These are phyloP conservation scores for Argyra leucocephala DNA, from an alignment of 2,888 invertebrate genomes.

Conservation along the genomic window DNA sequence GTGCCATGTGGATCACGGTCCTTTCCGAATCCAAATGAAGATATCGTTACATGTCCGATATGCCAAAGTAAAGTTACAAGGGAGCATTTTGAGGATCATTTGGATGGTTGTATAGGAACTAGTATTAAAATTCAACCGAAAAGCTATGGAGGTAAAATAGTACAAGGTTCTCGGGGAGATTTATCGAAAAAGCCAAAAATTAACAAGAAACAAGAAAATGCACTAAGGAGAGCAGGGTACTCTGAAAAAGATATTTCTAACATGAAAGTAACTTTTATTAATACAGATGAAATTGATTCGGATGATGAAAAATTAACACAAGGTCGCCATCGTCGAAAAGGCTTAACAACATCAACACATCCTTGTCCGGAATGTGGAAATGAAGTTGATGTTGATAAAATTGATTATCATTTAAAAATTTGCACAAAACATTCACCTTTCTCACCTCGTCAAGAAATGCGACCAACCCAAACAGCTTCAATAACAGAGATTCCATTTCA, in stretches of 20 bases:
- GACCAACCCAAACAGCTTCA: background rate
- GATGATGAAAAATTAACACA: conserved; percentile 21
- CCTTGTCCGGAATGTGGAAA: conserved; percentile 37
- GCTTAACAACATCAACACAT: conserved; percentile 29
- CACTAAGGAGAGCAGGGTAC: conserved; percentile 32
- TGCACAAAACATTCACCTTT: conserved; percentile 26
- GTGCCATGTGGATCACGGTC: conserved; percentile 29
- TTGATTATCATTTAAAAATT: conserved; percentile 35
- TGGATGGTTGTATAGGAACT: conserved; percentile 40
- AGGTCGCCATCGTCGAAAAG: conserved; percentile 29
- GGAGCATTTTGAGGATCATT: conserved; percentile 32
- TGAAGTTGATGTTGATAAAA: conserved; percentile 31
- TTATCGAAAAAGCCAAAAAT: conserved; percentile 14
- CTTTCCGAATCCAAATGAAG: conserved; percentile 29
- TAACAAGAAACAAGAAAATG: conserved; percentile 17
- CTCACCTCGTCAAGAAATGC: background rate
- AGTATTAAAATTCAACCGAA: conserved; percentile 29
- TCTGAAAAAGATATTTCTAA: conserved; percentile 27
- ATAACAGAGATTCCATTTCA: background rate
- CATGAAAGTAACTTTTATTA: conserved; percentile 15
- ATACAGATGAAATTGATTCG: conserved; percentile 18
- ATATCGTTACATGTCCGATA: conserved; percentile 40
- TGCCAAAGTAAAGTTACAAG: conserved; percentile 38
- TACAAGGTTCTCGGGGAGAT: background rate
- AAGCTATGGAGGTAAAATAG: conserved; percentile 14